A percentile compares a stretch with the other conserved stretches of the same genome.
Evolutionary conservation across 2,888 invertebrate genomes (phyloP).

Genomic region (Neoascia interrupta): DNA sequence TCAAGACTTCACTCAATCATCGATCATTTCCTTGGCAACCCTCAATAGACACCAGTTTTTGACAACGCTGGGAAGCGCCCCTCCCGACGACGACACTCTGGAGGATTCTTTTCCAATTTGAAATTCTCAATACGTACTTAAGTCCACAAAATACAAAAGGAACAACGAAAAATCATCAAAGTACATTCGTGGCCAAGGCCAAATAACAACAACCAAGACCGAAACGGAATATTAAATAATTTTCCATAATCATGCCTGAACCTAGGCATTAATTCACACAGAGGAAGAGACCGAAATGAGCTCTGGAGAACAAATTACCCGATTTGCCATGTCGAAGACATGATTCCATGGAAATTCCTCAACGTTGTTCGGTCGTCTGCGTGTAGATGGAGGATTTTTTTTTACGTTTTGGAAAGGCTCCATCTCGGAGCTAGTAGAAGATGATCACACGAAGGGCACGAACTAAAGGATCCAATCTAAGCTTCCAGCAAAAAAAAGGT

Average conservation of each 20-base stretch:
- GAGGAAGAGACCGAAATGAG: slow-evolving; percentile 38
- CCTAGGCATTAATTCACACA: slow-evolving; percentile 61
- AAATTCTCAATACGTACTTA: slow-evolving; percentile 39
- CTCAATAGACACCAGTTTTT: slow-evolving; percentile 6
- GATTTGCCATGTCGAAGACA: slow-evolving; percentile 56
- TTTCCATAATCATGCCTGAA: slow-evolving; percentile 62
- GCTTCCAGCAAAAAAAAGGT: too few relatives aligned
- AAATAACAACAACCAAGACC: slow-evolving; percentile 59
- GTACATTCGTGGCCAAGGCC: slow-evolving; percentile 61
- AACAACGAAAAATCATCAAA: slow-evolving; percentile 15
- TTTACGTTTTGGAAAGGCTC: too few relatives aligned
- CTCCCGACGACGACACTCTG: slow-evolving; percentile 9
- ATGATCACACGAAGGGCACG: too few relatives aligned
- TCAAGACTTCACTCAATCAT: slow-evolving; percentile 1
- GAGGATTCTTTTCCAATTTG: slow-evolving; percentile 35
- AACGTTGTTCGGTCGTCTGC: too few relatives aligned
- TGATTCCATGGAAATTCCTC: slow-evolving; percentile 61
- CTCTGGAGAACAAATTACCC: slow-evolving; percentile 65
- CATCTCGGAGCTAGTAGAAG: too few relatives aligned
- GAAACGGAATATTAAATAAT: slow-evolving; percentile 64
- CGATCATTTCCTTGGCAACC: slow-evolving; percentile 10
- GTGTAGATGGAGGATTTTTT: too few relatives aligned
- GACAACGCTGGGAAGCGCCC: not conserved
- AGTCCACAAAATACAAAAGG: not conserved
- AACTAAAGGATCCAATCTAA: too few relatives aligned